Base-by-base conservation (phyloP, 2,888 invertebrate genomes). In the Lucinisca nassula region DNA sequence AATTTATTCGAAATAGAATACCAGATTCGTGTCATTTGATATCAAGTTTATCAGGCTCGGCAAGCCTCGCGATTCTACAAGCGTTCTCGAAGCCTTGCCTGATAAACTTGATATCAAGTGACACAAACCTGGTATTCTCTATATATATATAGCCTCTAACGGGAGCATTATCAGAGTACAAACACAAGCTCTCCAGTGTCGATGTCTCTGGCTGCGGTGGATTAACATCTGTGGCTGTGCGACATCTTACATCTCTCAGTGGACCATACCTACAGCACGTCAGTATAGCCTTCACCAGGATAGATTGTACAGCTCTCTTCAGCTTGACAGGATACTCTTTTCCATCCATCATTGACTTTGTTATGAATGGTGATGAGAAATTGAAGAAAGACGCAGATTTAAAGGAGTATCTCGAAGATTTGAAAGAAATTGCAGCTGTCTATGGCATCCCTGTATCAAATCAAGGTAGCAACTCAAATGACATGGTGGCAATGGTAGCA, bases 201-300 rank as follows among this genome's bases (percentile, higher is more conserved):
- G 92, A 92, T 55, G 70, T 93, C 10, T 92, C 92, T 21, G 91
- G 91, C 4, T 91, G 91, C 78, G 67, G 82, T 2, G 76, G 83
- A 21, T 77, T 93, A 17, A 89, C 90, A 21, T 80, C 82, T n/a
- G 75, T 80, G 12, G 90, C 89, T 35, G 79, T 93, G 12, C 67
- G 84, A 35, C 90, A 93, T 72, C 82, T 93, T 1, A 79, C 84
- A 4, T 87, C 92, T 12, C 79, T 92, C 58, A 89, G 91, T 72
- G 93, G 93, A 30, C 92, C 92, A 12, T 82, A 85, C 4, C 79
- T 93, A 14, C 79, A 72, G 55, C 79, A 87, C 49, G 82, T 93
- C 75, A 90, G 89, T 61, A 79, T 92, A 40, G 83, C 92, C 0
- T 92, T 79, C 55, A 90, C 92, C 24, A 45, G 92, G 91, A 82